Conservation (phyloP, 2,888 invertebrate genomes). For the Rhingia campestris region DNA sequence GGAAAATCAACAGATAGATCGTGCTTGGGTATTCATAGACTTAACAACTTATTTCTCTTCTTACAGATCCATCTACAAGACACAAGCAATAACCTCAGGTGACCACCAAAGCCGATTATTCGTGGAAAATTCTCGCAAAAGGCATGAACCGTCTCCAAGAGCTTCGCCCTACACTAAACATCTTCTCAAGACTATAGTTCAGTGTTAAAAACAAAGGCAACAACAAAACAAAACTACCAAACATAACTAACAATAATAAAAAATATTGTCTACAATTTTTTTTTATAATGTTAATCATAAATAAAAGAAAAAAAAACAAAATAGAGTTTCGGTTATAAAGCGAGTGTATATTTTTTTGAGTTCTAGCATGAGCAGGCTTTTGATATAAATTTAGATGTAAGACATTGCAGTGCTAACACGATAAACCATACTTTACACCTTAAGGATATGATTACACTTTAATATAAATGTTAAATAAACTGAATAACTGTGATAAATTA, state of each 20-base stretch:
- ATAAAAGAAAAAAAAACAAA: constrained; percentile 2
- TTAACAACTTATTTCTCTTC: background rate
- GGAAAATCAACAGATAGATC: constrained; percentile 8
- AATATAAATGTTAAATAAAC: constrained; percentile 72
- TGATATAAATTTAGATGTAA: constrained; percentile 59
- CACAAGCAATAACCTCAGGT: constrained; percentile 60
- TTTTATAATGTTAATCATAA: constrained; percentile 45
- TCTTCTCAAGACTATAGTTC: constrained; percentile 36
- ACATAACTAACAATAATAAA: constrained; percentile 60
- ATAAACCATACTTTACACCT: constrained; percentile 53
- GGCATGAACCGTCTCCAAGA: constrained; percentile 63
- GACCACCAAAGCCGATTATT: constrained; percentile 61
- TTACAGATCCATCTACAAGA: constrained; percentile 60
- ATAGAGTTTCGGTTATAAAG: constrained; percentile 22
- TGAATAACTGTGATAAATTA: constrained; percentile 74
- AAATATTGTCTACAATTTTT: constrained; percentile 67
- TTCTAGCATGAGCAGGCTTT: constrained; percentile 69
- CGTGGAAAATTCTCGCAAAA: constrained; percentile 64
- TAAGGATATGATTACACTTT: constrained; percentile 35
- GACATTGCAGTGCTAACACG: constrained; percentile 59
- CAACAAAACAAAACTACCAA: constrained; percentile 24
- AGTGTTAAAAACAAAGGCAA: constrained; percentile 25
- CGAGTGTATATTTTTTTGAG: constrained; percentile 68
- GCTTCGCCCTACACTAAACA: constrained; percentile 63
- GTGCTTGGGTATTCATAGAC: background rate